A percentile compares a stretch with the other conserved stretches of the same genome.
phyloP scores from a whole-genome alignment of 1,140 invertebrate species.

The Ditylenchus dipsaci region DNA sequence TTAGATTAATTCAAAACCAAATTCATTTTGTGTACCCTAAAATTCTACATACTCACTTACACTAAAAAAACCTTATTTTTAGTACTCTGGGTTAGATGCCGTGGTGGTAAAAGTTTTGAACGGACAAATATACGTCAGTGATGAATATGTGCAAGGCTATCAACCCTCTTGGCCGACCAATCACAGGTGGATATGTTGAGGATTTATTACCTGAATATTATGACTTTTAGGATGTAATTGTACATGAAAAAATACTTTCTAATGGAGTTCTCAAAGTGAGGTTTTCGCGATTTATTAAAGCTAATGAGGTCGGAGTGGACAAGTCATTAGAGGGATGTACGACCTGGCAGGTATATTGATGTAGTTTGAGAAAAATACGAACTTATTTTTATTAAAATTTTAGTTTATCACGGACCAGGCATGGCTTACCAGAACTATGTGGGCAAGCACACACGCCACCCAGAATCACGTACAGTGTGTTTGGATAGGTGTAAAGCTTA shows the following conservation, averaged over 20 bases:
- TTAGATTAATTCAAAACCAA: no score
- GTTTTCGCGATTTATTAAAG: slow-evolving; percentile 20
- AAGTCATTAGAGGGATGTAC: slow-evolving; percentile 19
- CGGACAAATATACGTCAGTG: slow-evolving; percentile 18
- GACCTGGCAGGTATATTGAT: slow-evolving; percentile 37
- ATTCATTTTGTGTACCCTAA: no score
- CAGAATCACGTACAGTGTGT: not conserved
- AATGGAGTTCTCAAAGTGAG: slow-evolving; percentile 30
- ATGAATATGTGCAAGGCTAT: slow-evolving; percentile 36
- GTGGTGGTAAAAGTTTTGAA: slow-evolving; percentile 25
- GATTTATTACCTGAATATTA: not conserved
- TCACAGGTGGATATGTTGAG: not conserved
- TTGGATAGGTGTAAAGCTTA: slow-evolving; percentile 7
- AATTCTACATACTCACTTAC: no score
- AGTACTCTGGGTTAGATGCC: slow-evolving; percentile 30
- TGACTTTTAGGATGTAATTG: slow-evolving; percentile 20
- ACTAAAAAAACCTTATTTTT: no score
- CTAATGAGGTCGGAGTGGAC: slow-evolving; percentile 13
- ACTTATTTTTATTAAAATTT: slow-evolving; percentile 9
- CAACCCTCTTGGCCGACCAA: slow-evolving; percentile 19
- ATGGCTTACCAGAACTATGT: slow-evolving; percentile 10
- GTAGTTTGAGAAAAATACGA: not conserved
- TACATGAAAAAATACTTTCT: not conserved
- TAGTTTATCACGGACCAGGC: slow-evolving; percentile 18
- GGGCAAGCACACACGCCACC: slow-evolving; percentile 15